A percentile compares a stretch with the other conserved stretches of the same genome.
Evolutionary conservation across 2,888 invertebrate genomes (phyloP).

Genomic region (Balanococcus diminutus): DNA sequence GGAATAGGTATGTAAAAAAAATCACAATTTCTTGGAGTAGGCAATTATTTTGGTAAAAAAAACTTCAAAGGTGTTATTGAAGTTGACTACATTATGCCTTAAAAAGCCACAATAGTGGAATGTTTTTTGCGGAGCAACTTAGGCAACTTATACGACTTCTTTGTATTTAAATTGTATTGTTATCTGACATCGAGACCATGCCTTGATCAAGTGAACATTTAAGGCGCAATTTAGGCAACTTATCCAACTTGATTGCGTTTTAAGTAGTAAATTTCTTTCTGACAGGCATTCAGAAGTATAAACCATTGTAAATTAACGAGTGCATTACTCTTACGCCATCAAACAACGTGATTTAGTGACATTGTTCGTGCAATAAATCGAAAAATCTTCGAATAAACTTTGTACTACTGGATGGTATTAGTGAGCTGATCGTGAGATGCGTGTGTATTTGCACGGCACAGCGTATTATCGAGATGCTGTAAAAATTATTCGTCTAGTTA

Average conservation of each 20-base stretch:
- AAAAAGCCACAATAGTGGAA: too few relatives aligned
- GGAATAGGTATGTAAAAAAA: too few relatives aligned
- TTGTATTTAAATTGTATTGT: not conserved
- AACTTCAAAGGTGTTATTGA: too few relatives aligned
- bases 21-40: too few relatives aligned
- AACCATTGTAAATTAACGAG: not conserved
- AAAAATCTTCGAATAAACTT: not conserved
- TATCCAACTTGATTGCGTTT: not conserved
- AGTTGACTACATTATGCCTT: too few relatives aligned
- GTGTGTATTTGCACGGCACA: not conserved
- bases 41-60: too few relatives aligned
- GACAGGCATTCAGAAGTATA: not conserved
- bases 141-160: not conserved
- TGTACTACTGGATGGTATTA: not conserved
- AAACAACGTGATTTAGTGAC: not conserved
- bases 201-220: not conserved
- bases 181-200: not conserved
- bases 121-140: not conserved
- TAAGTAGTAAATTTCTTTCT: not conserved
- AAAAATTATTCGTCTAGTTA: constrained; percentile 33
- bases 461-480: not conserved
- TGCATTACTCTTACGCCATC: not conserved
- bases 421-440: not conserved
- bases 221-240: not conserved
- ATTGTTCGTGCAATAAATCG: not conserved